Evolutionary conservation across 92 coral and sea anemone genomes (phyloP).

Genomic region (Actinernus sp.): DNA sequence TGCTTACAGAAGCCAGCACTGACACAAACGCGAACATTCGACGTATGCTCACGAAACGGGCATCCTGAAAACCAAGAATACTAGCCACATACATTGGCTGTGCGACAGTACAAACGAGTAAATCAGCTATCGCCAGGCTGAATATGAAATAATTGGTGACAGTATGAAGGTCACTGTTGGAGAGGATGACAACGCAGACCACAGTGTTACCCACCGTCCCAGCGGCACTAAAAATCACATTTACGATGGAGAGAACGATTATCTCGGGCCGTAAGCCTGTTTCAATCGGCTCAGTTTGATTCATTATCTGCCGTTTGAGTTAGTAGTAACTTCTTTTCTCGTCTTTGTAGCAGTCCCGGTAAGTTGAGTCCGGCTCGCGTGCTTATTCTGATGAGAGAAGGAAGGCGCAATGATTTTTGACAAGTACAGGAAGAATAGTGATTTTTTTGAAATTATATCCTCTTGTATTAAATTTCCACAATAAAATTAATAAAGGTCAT

Average conservation of each 20-base stretch:
- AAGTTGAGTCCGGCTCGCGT: no score
- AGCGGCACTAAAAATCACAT: slow-evolving; percentile 72
- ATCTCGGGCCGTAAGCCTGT: slow-evolving; percentile 48
- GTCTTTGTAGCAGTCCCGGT: no score
- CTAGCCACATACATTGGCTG: slow-evolving; percentile 91
- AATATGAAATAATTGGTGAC: slow-evolving; percentile 79
- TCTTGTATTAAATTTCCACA: neutral
- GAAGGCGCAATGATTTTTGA: neutral
- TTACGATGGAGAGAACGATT: slow-evolving; percentile 63
- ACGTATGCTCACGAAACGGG: slow-evolving; percentile 43
- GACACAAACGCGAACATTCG: slow-evolving; percentile 84
- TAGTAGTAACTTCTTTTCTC: no score
- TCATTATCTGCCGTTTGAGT: slow-evolving; percentile 13
- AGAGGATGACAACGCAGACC: slow-evolving; percentile 67
- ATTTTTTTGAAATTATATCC: slow-evolving; percentile 1
- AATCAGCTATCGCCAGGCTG: slow-evolving; percentile 92
- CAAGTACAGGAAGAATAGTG: neutral
- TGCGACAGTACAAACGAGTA: slow-evolving; percentile 81
- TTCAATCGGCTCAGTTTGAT: slow-evolving; percentile 9
- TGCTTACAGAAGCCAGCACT: slow-evolving; percentile 88
- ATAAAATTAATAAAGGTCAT: neutral
- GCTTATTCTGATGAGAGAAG: no score
- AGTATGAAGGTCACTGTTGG: slow-evolving; percentile 71
- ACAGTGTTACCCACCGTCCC: slow-evolving; percentile 84
- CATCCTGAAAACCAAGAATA: slow-evolving; percentile 53